Conservation (phyloP, 2,888 invertebrate genomes). For the Norana najaformis region DNA sequence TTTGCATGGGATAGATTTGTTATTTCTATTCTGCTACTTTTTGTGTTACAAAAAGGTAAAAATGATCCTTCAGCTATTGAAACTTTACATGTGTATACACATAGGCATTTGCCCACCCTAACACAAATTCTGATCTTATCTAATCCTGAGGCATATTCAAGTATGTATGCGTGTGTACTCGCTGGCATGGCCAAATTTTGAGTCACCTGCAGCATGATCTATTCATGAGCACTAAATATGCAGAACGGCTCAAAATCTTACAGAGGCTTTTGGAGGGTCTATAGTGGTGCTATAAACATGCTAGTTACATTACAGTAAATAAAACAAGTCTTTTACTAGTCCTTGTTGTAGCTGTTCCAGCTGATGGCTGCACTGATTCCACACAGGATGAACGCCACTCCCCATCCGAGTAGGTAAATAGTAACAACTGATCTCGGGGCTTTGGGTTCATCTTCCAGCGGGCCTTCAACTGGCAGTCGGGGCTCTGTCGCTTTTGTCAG, state of each 20-base stretch:
- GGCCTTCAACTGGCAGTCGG: not conserved
- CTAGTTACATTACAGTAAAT: not conserved
- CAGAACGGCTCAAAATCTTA: not conserved
- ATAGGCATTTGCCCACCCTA: no score
- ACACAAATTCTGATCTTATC: no score
- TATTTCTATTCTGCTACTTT: no score
- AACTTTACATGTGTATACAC: no score
- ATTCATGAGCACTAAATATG: not conserved
- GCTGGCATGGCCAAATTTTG: no score
- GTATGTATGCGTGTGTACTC: no score
- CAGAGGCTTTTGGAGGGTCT: no score
- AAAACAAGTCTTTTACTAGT: not conserved
- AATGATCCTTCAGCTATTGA: no score
- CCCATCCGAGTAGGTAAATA: slow-evolving; percentile 87
- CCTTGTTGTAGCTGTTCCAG: slow-evolving; percentile 65
- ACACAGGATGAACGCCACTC: slow-evolving; percentile 83
- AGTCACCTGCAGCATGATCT: no score
- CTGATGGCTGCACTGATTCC: slow-evolving; percentile 90
- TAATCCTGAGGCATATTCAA: no score
- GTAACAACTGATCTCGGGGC: slow-evolving; percentile 69
- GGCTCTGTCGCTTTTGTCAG: not conserved
- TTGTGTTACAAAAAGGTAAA: no score
- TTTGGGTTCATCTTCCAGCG: not conserved
- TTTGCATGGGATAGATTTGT: no score
- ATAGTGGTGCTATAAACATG: not conserved